Evolutionary conservation across 1,140 invertebrate genomes (phyloP), one percentile per base, ranked within the genome.

Genomic region (Drosophila repleta): DNA sequence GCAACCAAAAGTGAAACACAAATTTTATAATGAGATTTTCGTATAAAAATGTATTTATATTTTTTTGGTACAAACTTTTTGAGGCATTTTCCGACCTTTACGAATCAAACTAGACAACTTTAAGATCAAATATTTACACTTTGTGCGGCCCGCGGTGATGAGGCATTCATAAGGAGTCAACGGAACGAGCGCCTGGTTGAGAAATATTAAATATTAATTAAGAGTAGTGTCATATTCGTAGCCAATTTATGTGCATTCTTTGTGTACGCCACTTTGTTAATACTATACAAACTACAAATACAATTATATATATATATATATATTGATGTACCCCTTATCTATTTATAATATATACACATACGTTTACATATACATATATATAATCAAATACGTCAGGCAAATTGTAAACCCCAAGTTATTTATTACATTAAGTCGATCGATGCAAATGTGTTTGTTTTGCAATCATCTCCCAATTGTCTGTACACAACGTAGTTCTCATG

Each of bases 21-120:
- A 65, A 79, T 88, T 84, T 88, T 88, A 79, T 76, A 81, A 77
- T 76, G 83, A 88, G 72, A 88, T 88, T 84, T 83, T 78, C 67
- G 45, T 57, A 73, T 43, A 56, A 39, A 56, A 32, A 60, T 74
- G 68, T 88, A 83, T 76, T 76, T 78, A 71, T 61, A 62, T 77
- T 77, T 82, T 87, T 82, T 87, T 81, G 77, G 81, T 87, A 85
- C 82, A 76, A 85, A 81, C 81, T 88, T 87, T 87, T 87, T 88
- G 79, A 89, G 63, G 83, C 83, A 84, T 88, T 87, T 87, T 88
- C 79, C 76, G 55, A 76, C 65, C 64, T 72, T 62, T 68, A 73
- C 81, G 48, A 74, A 69, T 68, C 55, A 62, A 68, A 77, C 62
- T 63, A 52, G 63, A 29, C 53, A 62, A 75, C 75, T 67, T 72